Base-by-base conservation (phyloP, 2,797 vertebrate genomes). In the Anableps anableps region DNA sequence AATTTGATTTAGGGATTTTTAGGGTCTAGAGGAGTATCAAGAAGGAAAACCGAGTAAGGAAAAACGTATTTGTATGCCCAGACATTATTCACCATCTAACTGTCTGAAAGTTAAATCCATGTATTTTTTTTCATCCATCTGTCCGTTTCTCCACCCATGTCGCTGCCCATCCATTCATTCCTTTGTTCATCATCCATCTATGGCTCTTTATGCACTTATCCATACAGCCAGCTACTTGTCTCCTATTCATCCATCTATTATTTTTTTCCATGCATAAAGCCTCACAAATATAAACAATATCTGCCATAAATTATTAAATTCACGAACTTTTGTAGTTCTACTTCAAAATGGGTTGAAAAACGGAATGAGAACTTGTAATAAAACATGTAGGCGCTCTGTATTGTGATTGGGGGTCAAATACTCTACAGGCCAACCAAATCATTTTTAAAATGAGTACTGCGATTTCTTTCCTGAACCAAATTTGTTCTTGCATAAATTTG, bases 401-500 rank as follows among this genome's bases (percentile, higher is more conserved):
- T 34, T 29, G 4, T 48, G 34, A 45, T 31, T 38, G 36, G 38
- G 8, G 26, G 60, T 80, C 48, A 75, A 80, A 41, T 6, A 31
- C 31, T 51, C 34, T 14, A 21, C 26, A 76, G 41, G 1, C 7
- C 19, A 66, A 5, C 5, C 26, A 0, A 64, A 1, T 38, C 62
- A 60, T 21, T 14, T 19, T 62, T 43, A 19, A 10, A 45, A 29
- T 72, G n/a, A 38, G 62, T 13, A 11, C 48, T 43, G 2, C 50
- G 19, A 38, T 47, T 51, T 58, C 72, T 66, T 55, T 77, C n/a
- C 34, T 34, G 53, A 72, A 64, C n/a, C 34, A 74, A 38, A 41
- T 41, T 47, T 13, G 26, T 71, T 29, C 26, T 62, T 34, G 36
- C 34, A 51, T 45, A 62, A 53, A 55, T n/a, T 2, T 38, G 45